These are phyloP conservation scores for Xyrichtys novacula DNA, from an alignment of 2,797 vertebrate genomes.

Conservation along the genomic window DNA sequence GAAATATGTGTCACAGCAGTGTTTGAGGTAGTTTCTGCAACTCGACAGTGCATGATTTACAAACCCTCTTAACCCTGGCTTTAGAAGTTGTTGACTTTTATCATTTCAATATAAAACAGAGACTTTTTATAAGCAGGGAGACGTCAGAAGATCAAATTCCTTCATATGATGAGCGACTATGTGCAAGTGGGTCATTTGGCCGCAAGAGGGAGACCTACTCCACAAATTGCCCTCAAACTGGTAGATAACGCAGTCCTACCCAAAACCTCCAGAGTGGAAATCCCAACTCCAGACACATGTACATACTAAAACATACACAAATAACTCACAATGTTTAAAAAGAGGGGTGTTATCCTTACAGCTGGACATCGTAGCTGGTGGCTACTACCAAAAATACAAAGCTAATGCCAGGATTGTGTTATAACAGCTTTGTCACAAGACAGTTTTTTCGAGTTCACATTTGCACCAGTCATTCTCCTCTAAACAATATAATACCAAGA, in stretches of 20 bases:
- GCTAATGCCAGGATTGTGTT: too few species aligned
- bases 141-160: constrained; percentile 51
- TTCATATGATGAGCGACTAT: constrained; percentile 5
- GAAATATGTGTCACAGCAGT: not conserved
- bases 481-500: too few species aligned
- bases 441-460: too few species aligned
- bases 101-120: constrained; percentile 24
- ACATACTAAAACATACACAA: too few species aligned
- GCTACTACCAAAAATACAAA: too few species aligned
- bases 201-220: constrained; percentile 66
- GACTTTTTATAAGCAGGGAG: constrained; percentile 37
- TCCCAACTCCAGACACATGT: too few species aligned
- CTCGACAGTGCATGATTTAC: not conserved
- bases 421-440: too few species aligned
- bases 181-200: constrained; percentile 23
- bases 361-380: too few species aligned
- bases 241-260: not conserved
- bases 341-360: too few species aligned
- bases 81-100: constrained; percentile 11
- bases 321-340: too few species aligned
- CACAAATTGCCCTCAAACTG: constrained; percentile 26
- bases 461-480: too few species aligned
- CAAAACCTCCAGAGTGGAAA: too few species aligned
- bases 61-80: not conserved
- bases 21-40: not conserved